Evolutionary conservation across 2,113 vertebrate genomes (phyloP), one percentile per base, ranked within the genome.

Genomic region (Gracilinanus agilis): DNA sequence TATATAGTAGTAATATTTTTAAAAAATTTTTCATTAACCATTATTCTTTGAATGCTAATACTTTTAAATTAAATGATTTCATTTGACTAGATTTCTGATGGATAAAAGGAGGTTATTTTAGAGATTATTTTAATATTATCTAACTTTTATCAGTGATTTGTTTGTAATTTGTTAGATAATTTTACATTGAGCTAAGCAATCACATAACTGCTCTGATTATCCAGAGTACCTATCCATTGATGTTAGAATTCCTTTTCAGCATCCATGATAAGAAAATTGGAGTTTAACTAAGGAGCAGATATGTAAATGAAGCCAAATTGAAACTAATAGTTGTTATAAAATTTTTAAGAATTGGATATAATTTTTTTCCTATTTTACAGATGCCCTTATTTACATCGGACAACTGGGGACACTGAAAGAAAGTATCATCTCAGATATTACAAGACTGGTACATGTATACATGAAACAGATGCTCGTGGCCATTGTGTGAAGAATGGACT

Each of bases 391-490:
- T 98, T 99, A 97, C 99, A 99, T 98, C 99, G 99, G 95, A 99
- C 99, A 67, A 99, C 99, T 8, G 99, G 99, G 90, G 99, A 99
- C 98, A 99, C 99, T 1, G 99, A 99, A 98, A 99, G 99, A 98
- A 99, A 99, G 97, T 99, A 99, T 98, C 99, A 99, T 98, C 99
- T 99, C 96, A 99, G 99, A 96, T 99, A 99, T 97, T 99, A 99
- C 98, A 99, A 99, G 98, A 99, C 99, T 1, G 99, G 99, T 97
- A 99, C 99, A 23, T 99, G 99, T 97, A 99, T 99, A 98, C 99
- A 99, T 34, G 99, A 99, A 98, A 99, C 99, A 0, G 99, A 99
- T 27, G 99, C 99, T 54, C 99, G 99, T 44, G 99, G 99, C 94
- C 99, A 99, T 98, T 99, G 99, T 95, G 99, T 99, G 96, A 99